Conservation (phyloP, 1,140 invertebrate species). For the Nasonia vitripennis region DNA sequence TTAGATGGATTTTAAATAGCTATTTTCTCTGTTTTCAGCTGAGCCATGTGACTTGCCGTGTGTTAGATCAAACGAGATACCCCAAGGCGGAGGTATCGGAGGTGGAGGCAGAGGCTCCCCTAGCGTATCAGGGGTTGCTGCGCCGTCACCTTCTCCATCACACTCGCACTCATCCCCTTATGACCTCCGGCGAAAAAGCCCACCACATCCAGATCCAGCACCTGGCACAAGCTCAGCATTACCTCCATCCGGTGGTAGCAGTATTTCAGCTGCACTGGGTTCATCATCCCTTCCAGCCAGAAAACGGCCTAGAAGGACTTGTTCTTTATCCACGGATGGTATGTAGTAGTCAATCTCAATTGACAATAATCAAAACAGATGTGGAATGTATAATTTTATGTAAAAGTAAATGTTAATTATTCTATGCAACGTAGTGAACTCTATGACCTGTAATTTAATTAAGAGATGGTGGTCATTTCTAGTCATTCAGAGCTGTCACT, state of each 20-base stretch:
- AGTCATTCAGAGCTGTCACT: neutral
- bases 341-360: constrained; percentile 63
- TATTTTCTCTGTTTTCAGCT: constrained; percentile 70
- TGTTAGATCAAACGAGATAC: constrained; percentile 80
- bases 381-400: neutral
- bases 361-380: constrained; percentile 18
- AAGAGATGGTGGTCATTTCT: neutral
- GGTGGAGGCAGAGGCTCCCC: constrained; percentile 69
- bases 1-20: neutral
- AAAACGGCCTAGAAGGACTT: constrained; percentile 84
- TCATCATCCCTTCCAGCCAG: constrained; percentile 85
- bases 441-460: neutral
- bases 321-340: constrained; percentile 80
- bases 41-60: constrained; percentile 86
- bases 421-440: neutral
- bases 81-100: constrained; percentile 68
- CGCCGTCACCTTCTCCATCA: constrained; percentile 72
- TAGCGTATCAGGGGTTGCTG: constrained; percentile 73
- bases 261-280: constrained; percentile 71
- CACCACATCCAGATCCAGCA: constrained; percentile 76
- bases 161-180: constrained; percentile 87
- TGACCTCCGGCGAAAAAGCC: constrained; percentile 88
- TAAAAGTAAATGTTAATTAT: neutral
- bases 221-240: constrained; percentile 73
- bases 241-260: constrained; percentile 73